A percentile compares a stretch with the other conserved stretches of the same genome.
These are phyloP conservation scores for Calyptomena viridis DNA, from an alignment of 2,113 vertebrate genomes.

Conservation along the genomic window DNA sequence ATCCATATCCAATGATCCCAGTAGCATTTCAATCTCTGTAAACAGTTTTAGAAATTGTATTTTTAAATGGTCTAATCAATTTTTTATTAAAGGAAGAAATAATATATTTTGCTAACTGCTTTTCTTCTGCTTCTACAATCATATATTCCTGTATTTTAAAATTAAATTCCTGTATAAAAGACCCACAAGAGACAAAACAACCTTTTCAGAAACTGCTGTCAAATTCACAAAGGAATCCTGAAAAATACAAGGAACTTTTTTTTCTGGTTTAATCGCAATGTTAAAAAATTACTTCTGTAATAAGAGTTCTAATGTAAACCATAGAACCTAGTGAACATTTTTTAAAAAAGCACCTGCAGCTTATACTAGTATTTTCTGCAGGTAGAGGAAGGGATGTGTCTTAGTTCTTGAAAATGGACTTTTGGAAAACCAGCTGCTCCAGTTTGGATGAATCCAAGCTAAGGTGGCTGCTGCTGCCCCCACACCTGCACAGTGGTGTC, in stretches of 20 bases:
- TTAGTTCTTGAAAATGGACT: neutral
- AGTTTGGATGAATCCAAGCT: neutral
- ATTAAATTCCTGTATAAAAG: neutral
- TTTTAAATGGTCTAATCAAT: neutral
- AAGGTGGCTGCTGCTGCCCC: neutral
- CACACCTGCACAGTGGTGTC: neutral
- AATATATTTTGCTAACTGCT: neutral
- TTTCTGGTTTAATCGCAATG: neutral
- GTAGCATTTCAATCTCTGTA: neutral
- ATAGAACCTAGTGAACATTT: neutral
- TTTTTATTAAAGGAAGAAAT: neutral
- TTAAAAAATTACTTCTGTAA: neutral
- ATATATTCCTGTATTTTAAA: neutral
- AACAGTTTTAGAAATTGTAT: neutral
- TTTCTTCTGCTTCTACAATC: neutral
- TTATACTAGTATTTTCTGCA: neutral
- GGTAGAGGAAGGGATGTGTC: neutral
- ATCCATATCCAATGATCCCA: rapidly evolving
- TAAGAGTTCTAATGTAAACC: neutral
- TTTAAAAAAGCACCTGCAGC: neutral
- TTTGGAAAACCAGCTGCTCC: neutral
- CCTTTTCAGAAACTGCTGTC: neutral
- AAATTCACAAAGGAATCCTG: neutral
- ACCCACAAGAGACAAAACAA: neutral
- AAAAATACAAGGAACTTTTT: neutral